Percentiles rank a stretch among this genome's conserved stretches.
Evolutionary conservation across 2,797 vertebrate species (phyloP).

Genomic region (Dallia pectoralis): DNA sequence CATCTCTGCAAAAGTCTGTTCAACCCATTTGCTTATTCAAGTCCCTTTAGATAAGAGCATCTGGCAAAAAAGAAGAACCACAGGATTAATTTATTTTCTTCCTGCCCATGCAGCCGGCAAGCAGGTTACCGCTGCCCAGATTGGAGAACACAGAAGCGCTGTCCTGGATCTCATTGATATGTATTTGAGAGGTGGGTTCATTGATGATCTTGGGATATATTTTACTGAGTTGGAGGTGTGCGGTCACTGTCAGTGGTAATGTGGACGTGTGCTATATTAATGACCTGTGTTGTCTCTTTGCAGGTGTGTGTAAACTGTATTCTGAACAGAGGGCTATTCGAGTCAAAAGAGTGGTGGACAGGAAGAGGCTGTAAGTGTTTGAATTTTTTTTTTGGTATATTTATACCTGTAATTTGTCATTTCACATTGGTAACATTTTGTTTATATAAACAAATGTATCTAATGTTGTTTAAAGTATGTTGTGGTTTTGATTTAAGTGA

Average conservation of each 20-base stretch:
- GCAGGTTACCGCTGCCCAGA: conserved; percentile 80
- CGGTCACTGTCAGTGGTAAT: not conserved
- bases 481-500: not conserved
- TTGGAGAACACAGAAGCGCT: conserved; percentile 86
- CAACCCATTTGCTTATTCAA: too few relatives aligned
- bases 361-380: conserved; percentile 91
- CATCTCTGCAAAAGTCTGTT: too few relatives aligned
- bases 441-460: too few relatives aligned
- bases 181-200: conserved; percentile 86
- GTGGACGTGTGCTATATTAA: not conserved
- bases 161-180: conserved; percentile 89
- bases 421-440: too few relatives aligned
- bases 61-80: conserved; percentile 23
- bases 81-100: conserved; percentile 22
- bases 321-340: conserved; percentile 95
- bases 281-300: conserved; percentile 34
- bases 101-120: conserved; percentile 75
- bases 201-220: not conserved
- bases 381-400: too few relatives aligned
- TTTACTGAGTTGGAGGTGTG: not conserved
- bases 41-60: too few relatives aligned
- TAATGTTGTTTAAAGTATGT: not conserved
- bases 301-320: conserved; percentile 94
- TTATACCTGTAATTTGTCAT: too few relatives aligned
- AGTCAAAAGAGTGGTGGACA: conserved; percentile 93